Conservation (phyloP, 2,797 vertebrate genomes). For the Poecilia picta region DNA sequence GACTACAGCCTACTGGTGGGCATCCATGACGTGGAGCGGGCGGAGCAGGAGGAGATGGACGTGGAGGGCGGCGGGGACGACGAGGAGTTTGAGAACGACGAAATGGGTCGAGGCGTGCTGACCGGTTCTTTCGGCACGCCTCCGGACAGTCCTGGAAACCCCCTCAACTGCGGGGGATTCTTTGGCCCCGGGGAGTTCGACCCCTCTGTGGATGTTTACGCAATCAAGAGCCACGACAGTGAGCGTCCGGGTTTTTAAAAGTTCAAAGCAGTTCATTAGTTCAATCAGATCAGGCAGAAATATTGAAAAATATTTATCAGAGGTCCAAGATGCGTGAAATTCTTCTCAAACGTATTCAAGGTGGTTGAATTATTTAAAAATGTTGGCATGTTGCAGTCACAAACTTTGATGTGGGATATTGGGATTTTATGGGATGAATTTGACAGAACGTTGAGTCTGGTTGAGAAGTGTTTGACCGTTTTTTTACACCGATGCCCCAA, state of each 20-base stretch:
- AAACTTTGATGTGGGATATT: no score
- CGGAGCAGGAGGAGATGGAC: conserved; percentile 95
- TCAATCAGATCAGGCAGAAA: neutral
- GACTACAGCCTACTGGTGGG: conserved; percentile 95
- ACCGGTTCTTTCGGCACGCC: conserved; percentile 92
- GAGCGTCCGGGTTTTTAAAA: conserved; percentile 56
- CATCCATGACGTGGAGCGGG: conserved; percentile 92
- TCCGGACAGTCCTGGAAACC: conserved; percentile 92
- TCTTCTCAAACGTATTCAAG: neutral
- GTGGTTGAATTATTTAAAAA: neutral
- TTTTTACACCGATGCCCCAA: neutral
- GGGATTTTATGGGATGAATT: neutral
- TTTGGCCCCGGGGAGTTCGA: conserved; percentile 94
- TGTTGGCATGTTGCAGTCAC: neutral
- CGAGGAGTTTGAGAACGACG: conserved; percentile 89
- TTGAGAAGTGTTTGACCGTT: neutral
- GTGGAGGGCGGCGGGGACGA: conserved; percentile 88
- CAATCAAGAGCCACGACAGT: conserved; percentile 95
- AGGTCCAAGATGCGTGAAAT: neutral
- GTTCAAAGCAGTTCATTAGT: neutral
- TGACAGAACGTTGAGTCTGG: neutral
- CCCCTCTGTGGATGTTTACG: conserved; percentile 92
- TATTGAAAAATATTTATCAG: neutral
- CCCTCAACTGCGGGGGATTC: conserved; percentile 90
- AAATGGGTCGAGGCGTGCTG: conserved; percentile 80